phyloP scores from a whole-genome alignment of 2,797 vertebrate species.

The Phaenicophaeus curvirostris region DNA sequence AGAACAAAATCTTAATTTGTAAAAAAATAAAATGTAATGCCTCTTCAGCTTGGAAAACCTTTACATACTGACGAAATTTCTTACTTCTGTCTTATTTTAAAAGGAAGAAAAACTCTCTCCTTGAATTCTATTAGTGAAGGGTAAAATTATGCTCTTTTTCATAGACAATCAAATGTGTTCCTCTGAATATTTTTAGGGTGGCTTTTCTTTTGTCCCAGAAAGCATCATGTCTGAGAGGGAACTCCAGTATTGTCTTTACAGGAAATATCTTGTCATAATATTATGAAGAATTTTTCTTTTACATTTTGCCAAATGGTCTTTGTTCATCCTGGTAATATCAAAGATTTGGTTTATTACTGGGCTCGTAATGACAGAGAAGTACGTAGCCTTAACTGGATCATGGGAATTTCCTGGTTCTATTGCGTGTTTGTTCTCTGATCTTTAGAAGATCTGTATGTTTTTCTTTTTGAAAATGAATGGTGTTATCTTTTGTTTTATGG shows the following conservation, averaged over 20 bases:
- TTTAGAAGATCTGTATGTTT: not conserved
- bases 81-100: not conserved
- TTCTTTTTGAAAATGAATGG: not conserved
- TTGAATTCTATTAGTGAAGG: not conserved
- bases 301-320: not conserved
- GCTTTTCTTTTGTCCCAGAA: not conserved
- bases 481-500: not conserved
- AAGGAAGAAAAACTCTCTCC: not conserved
- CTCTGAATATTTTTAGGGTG: not conserved
- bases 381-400: not conserved
- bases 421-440: not conserved
- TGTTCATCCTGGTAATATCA: not conserved
- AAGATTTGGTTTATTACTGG: not conserved
- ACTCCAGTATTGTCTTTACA: not conserved
- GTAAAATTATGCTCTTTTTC: not conserved
- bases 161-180: not conserved
- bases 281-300: not conserved
- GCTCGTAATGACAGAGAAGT: not conserved
- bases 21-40: not conserved
- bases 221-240: not conserved
- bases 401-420: not conserved
- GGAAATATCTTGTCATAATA: not conserved
- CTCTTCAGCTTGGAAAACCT: not conserved
- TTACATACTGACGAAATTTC: not conserved
- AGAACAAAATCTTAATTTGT: not conserved